These are phyloP conservation scores for Amblyornis subalaris DNA, from an alignment of 2,113 vertebrate genomes.

Conservation along the genomic window DNA sequence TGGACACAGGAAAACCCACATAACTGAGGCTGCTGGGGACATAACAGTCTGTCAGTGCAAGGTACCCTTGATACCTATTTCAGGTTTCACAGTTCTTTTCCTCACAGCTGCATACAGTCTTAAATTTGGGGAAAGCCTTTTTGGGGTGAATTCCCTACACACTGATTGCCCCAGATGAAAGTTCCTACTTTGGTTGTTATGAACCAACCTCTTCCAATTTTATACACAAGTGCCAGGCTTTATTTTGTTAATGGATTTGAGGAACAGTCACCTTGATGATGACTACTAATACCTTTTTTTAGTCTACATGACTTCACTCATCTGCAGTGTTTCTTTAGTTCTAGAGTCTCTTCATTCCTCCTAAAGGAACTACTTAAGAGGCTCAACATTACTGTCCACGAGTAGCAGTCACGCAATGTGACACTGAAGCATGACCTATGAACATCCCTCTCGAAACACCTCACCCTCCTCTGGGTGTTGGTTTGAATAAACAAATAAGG, in stretches of 20 bases:
- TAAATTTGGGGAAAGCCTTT: background rate
- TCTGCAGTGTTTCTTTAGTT: background rate
- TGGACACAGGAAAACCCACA: background rate
- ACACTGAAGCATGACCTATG: background rate
- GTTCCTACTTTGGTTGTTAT: background rate
- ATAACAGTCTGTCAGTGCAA: background rate
- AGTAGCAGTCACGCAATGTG: background rate
- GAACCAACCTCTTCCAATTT: background rate
- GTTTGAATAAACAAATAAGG: slow-evolving; percentile 9
- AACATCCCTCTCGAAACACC: background rate
- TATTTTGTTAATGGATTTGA: background rate
- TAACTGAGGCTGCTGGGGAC: background rate
- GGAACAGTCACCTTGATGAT: background rate
- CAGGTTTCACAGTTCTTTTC: background rate
- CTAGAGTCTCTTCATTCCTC: background rate
- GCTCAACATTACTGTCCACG: background rate
- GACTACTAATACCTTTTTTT: background rate
- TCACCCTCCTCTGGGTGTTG: background rate
- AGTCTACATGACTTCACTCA: background rate
- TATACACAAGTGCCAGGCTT: background rate
- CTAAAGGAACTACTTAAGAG: background rate
- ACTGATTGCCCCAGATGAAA: background rate
- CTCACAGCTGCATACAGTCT: background rate
- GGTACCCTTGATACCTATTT: background rate
- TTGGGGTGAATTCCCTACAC: background rate